Conservation (phyloP, 2,797 vertebrate species). For the Macropodus opercularis region DNA sequence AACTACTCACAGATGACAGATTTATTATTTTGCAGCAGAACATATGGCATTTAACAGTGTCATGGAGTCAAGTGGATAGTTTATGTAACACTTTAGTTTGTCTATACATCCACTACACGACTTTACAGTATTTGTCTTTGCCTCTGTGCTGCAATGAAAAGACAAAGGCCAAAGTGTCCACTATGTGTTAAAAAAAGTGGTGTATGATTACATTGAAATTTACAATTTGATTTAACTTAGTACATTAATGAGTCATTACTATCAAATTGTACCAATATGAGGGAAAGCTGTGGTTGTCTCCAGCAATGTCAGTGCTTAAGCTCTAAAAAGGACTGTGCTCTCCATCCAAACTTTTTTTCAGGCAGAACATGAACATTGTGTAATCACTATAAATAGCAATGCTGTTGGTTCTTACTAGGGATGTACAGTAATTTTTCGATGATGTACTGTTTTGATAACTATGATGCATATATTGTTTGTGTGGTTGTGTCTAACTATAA, state of each 20-base stretch:
- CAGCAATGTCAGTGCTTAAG: constrained; percentile 29
- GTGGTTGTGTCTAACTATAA: background rate
- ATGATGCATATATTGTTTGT: background rate
- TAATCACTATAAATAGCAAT: background rate
- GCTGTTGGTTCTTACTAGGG: background rate
- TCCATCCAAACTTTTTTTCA: background rate
- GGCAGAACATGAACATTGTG: background rate
- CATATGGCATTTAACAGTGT: constrained; percentile 7
- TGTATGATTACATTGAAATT: constrained; percentile 43
- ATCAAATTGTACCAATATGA: constrained; percentile 45
- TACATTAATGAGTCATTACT: constrained; percentile 50
- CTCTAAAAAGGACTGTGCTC: constrained; percentile 22
- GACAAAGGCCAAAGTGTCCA: too few relatives aligned
- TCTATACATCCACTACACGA: constrained; percentile 1
- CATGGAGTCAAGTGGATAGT: constrained; percentile 12
- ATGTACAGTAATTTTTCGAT: background rate
- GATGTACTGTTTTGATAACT: too few relatives aligned
- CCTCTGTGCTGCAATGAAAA: background rate
- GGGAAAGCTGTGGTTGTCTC: constrained; percentile 37
- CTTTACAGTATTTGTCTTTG: background rate
- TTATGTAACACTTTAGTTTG: background rate
- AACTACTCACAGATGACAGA: constrained; percentile 6
- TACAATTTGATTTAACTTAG: constrained; percentile 37
- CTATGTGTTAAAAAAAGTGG: constrained; percentile 19
- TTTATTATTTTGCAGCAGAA: constrained; percentile 6